Conservation (phyloP, 2,113 vertebrate genomes). For the Zosterops japonicus region DNA sequence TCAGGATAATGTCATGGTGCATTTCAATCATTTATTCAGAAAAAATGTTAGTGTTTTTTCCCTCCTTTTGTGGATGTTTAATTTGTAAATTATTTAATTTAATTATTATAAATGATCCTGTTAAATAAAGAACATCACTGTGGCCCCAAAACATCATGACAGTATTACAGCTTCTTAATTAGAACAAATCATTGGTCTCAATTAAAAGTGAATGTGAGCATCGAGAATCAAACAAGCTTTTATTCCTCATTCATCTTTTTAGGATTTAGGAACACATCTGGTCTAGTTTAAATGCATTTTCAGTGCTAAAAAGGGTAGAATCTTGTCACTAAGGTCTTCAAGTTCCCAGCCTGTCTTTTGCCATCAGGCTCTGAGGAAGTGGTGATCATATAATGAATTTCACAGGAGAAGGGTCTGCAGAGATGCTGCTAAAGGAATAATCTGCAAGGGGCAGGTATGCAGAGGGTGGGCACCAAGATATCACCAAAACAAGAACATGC, state of each 20-base stretch:
- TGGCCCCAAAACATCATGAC: not conserved
- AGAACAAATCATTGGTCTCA: constrained; percentile 19
- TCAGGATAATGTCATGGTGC: not conserved
- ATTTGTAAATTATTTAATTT: constrained; percentile 24
- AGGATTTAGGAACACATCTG: not conserved
- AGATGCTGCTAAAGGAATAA: not conserved
- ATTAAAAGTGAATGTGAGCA: not conserved
- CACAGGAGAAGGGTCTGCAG: not conserved
- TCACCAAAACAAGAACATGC: not conserved
- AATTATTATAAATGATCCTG: constrained; percentile 33
- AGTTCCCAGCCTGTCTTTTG: not conserved
- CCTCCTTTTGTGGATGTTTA: not conserved
- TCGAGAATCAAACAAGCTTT: not conserved
- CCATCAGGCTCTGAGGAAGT: not conserved
- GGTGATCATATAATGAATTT: not conserved
- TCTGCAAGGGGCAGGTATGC: not conserved
- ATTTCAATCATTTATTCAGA: not conserved
- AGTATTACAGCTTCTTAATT: not conserved
- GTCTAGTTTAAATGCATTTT: not conserved
- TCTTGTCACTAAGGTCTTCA: not conserved
- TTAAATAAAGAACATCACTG: not conserved
- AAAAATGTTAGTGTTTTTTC: not conserved
- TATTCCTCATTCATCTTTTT: not conserved
- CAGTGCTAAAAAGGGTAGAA: not conserved
- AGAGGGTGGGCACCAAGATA: not conserved